phyloP scores from a whole-genome alignment of 2,113 vertebrate species.

The Bos taurus region ARS-UCD2.0 NC_037335.1:86765501-86766000 shows the following conservation, averaged over 20 bases:
- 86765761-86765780: neutral
- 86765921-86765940: neutral
- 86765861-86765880: neutral
- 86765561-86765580: neutral
- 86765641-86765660: neutral
- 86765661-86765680: neutral
- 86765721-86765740: neutral
- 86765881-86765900: neutral
- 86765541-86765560: neutral
- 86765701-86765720: neutral
- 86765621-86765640: neutral
- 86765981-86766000: neutral
- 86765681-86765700: neutral
- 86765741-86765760: neutral
- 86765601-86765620: neutral
- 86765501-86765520: neutral
- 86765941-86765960: neutral
- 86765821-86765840: neutral
- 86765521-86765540: neutral
- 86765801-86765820: neutral
- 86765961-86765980: neutral
- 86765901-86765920: neutral
- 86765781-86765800: neutral
- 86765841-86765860: neutral
- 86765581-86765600: neutral